A percentile compares a stretch with the other conserved stretches of the same genome.
These are phyloP conservation scores for Phenganax subtilis DNA, from an alignment of 92 coral and sea anemone genomes.

Conservation along the genomic window DNA sequence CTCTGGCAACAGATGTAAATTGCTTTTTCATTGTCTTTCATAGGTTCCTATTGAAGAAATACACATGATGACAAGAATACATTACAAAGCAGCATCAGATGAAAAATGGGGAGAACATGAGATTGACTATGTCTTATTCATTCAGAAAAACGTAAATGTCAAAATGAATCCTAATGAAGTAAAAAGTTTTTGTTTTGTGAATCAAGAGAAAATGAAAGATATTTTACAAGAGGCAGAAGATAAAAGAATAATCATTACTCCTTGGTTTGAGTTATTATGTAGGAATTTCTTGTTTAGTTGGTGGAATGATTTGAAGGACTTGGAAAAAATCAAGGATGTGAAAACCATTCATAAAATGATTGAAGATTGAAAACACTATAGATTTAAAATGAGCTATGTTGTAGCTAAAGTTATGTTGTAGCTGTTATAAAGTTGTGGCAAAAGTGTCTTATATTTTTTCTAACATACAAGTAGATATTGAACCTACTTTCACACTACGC, in stretches of 20 bases:
- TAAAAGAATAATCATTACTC: constrained; percentile 56
- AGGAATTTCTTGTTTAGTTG: constrained; percentile 58
- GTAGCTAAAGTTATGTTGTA: too few species aligned
- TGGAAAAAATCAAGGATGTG: constrained; percentile 65
- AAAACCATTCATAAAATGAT: constrained; percentile 71
- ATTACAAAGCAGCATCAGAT: constrained; percentile 80
- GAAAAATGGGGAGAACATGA: constrained; percentile 93
- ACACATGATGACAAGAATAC: constrained; percentile 69
- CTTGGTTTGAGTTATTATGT: constrained; percentile 89
- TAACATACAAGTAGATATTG: too few species aligned
- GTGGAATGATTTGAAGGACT: constrained; percentile 75
- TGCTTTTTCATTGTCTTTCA: not conserved
- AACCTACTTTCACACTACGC: too few species aligned
- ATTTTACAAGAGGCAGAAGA: constrained; percentile 55
- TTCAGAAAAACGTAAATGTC: constrained; percentile 64
- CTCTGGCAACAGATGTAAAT: not conserved
- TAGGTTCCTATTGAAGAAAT: constrained; percentile 69
- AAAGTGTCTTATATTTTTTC: too few species aligned
- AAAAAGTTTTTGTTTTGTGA: constrained; percentile 67
- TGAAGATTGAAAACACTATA: not conserved
- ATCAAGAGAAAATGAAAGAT: constrained; percentile 54
- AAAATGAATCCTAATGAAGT: constrained; percentile 74
- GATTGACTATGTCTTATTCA: constrained; percentile 74
- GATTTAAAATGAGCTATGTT: not conserved
- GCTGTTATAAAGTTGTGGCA: too few species aligned